phyloP scores from a whole-genome alignment of 1,140 invertebrate genomes.

The Tachypleus tridentatus region DNA sequence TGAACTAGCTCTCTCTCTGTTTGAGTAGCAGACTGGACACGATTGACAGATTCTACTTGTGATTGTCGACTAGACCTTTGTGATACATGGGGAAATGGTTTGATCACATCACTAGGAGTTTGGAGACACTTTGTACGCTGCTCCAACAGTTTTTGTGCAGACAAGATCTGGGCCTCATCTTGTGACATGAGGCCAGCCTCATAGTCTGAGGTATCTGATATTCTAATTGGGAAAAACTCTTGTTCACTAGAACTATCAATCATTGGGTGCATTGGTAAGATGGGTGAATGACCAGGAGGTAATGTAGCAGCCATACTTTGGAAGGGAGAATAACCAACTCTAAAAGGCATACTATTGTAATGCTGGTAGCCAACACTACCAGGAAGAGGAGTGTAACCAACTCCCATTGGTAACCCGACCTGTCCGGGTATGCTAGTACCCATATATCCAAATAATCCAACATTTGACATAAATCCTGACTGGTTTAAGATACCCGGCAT shows the following conservation, averaged over 20 bases:
- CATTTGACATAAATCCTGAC: slow-evolving; percentile 7
- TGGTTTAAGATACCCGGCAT: slow-evolving; percentile 3
- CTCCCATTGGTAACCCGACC: slow-evolving; percentile 1
- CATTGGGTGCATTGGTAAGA: slow-evolving; percentile 10
- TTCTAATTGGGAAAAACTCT: slow-evolving; percentile 14
- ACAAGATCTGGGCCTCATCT: slow-evolving; percentile 11
- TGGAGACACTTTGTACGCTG: not conserved
- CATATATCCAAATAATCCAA: slow-evolving; percentile 7
- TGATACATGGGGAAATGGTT: no score
- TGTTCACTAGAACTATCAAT: slow-evolving; percentile 14
- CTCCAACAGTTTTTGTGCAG: slow-evolving; percentile 6
- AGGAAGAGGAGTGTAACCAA: not conserved
- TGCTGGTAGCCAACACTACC: not conserved
- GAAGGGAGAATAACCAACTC: not conserved
- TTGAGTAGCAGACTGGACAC: no score
- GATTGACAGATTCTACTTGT: no score
- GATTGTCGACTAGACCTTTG: no score
- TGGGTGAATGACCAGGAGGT: not conserved
- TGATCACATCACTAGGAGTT: no score
- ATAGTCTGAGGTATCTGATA: slow-evolving; percentile 14
- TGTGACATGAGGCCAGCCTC: slow-evolving; percentile 11
- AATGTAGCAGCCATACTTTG: not conserved
- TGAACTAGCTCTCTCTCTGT: no score
- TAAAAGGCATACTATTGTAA: not conserved
- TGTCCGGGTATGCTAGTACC: slow-evolving; percentile 5